Evolutionary conservation across 1,140 invertebrate species (phyloP), one percentile per base, ranked within the genome.

Genomic region (Acromyrmex charruanus): DNA sequence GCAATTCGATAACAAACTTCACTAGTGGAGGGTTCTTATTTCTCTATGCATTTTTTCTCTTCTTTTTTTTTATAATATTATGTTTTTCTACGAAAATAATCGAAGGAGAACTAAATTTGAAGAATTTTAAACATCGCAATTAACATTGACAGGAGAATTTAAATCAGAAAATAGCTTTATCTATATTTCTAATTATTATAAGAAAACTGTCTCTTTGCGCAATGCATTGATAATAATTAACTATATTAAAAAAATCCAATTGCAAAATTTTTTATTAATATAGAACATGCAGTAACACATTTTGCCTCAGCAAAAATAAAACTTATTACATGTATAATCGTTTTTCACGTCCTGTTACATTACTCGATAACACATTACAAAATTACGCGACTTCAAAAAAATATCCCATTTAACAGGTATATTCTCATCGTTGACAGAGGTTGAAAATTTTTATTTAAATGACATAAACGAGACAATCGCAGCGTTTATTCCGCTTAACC

Each of bases 1-100:
- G 58, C 59, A 55, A 55, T 77, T 79, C 51, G 69, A 89, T 89
- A 85, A 81, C 49, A 85, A 88, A 85, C 66, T 71, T 25, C 74
- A 25, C 80, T 51, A 63, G 80, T 18, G 39, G 5, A 61, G 7
- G 2, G 14, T 84, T 79, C 59, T 66, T 66, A 65, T 79, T 79
- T 31, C 59, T 35, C 14, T 53, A 18, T 16, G 12, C 31, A 10
- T 28, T 79, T 55, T 44, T 21, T 53, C 21, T 21, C 18, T 1
- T n/a, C 44, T 18, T 44, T 55, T 85, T 85, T 85, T 65, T 79
- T 74, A 31, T 31, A 25, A 74, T 51, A 84, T 84, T 51, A 12
- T 49, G 61, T 84, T 61, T 61, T 82, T 61, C n/a, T n/a, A 21
- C 18, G 14, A 72, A 3, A 28, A 74, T 31, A 12, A 31, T 6